phyloP scores from a whole-genome alignment of 2,113 vertebrate species.

The Circaetus gallicus region DNA sequence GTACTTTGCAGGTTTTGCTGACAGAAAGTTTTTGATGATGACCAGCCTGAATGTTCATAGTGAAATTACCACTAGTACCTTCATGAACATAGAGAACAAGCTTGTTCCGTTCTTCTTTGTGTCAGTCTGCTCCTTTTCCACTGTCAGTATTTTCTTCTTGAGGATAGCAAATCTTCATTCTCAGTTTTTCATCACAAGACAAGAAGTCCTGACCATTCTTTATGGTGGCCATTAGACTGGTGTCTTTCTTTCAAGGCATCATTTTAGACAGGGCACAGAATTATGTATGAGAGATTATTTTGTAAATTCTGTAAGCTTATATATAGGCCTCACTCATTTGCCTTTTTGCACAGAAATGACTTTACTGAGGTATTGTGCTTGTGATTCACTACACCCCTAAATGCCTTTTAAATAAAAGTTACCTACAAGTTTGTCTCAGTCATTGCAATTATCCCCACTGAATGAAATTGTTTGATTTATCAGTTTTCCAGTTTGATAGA shows the following conservation, averaged over 20 bases:
- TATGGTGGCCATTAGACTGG: fast-evolving
- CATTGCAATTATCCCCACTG: not conserved
- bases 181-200: not conserved
- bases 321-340: not conserved
- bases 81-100: not conserved
- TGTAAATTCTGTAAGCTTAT: not conserved
- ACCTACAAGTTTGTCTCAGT: not conserved
- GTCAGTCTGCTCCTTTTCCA: not conserved
- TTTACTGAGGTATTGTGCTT: not conserved
- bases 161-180: not conserved
- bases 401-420: not conserved
- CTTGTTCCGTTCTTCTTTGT: not conserved
- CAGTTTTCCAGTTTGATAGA: not conserved
- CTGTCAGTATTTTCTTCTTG: not conserved
- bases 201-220: not conserved
- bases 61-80: not conserved
- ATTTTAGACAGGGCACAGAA: not conserved
- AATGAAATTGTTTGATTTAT: not conserved
- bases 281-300: not conserved
- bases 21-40: not conserved
- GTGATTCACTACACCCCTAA: not conserved
- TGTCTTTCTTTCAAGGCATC: not conserved
- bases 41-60: not conserved
- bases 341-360: not conserved
- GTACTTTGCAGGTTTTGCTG: not conserved